A percentile compares a stretch with the other conserved stretches of the same genome.
Conservation (phyloP, 2,113 vertebrate species). For the Smithornis capensis region DNA sequence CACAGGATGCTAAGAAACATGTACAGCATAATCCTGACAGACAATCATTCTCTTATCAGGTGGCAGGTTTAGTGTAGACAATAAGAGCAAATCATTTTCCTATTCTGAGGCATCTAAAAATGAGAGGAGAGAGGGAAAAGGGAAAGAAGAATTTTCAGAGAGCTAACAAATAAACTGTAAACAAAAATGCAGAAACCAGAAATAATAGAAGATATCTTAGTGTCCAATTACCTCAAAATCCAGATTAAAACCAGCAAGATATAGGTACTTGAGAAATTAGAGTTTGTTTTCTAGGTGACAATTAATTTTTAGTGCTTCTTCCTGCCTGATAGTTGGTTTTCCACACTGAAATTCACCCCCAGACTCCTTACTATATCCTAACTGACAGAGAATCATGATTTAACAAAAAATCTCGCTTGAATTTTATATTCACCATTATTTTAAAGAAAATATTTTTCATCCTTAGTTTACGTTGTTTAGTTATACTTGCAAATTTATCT, state of each 20-base stretch:
- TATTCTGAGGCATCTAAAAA: neutral
- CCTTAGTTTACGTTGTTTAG: neutral
- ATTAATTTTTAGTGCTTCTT: neutral
- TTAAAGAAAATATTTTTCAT: neutral
- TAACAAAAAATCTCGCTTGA: neutral
- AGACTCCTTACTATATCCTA: neutral
- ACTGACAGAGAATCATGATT: neutral
- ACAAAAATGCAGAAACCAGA: neutral
- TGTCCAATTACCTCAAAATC: neutral
- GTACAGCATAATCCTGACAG: neutral
- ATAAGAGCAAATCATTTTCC: neutral
- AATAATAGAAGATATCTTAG: neutral
- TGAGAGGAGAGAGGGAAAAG: neutral
- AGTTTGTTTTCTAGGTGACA: neutral
- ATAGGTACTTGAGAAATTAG: neutral
- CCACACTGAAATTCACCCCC: neutral
- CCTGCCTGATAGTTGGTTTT: neutral
- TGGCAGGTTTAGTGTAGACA: neutral
- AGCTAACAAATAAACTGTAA: neutral
- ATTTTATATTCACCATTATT: neutral
- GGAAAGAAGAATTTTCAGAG: neutral
- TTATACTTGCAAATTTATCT: neutral
- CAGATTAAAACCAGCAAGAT: neutral
- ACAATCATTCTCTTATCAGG: neutral
- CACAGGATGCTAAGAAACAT: neutral